Evolutionary conservation across 2,797 vertebrate genomes (phyloP), one percentile per base, ranked within the genome.

Genomic region (Lepidocolaptes lacrymiger): DNA sequence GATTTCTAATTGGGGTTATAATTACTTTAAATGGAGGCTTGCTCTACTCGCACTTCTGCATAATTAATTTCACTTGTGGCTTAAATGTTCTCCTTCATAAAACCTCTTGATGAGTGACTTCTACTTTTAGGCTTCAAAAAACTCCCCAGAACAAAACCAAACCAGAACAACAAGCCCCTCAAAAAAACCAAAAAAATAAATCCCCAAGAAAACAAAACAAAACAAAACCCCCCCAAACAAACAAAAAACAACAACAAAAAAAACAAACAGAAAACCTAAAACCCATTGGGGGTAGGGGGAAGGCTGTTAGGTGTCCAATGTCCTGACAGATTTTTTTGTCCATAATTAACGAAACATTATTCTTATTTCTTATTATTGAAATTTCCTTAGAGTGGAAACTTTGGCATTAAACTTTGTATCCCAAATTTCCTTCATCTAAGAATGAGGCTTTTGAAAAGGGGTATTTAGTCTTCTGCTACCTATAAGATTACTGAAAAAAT

Each of bases 31-130:
- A 85, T 74, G 14, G 19, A 84, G 11, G 10, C 30, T 72, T 91
- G 23, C 46, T 83, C 24, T 89, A 81, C 12, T 3, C 58, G 24
- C 27, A 54, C 49, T 46, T 28, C 22, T 86, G 62, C 41, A 62
- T 81, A 72, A 94, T 93, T 94, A 75, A 80, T 93, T 95, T 88
- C 39, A 81, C 20, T 64, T 78, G 43, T 90, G 64, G 27, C 14
- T 91, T 66, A 93, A 88, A 75, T 12, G 27, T 22, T 89, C 32
- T 76, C 11, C 62, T 89, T 80, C 23, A 56, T 74, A 93, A 85
- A 7, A 6, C 4, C 85, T 86, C 54, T 86, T 84, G 41, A 66
- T 75, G 14, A 51, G 7, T 48, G 36, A 36, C 13, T 90, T 91
- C 36, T 81, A 62, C 24, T 58, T 88, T 43, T 28, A 83, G 34